These are phyloP conservation scores for Sogatella furcifera DNA, from an alignment of 1,140 invertebrate genomes.

Conservation along the genomic window DNA sequence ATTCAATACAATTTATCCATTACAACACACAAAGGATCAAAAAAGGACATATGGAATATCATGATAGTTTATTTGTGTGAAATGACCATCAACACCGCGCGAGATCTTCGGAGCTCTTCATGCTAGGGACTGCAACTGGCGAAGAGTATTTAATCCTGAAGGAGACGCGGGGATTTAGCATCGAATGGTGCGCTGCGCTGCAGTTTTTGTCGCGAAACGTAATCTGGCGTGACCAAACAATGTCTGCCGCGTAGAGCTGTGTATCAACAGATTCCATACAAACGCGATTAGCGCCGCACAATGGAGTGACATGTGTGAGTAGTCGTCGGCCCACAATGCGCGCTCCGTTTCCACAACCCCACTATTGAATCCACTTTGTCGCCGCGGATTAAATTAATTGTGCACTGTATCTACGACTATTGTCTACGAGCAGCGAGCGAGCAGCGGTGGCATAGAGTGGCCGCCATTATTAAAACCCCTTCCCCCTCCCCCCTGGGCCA, in stretches of 20 bases:
- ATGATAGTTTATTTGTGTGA: no score
- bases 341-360: not conserved
- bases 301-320: not conserved
- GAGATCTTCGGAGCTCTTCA: no score
- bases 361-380: no score
- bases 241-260: not conserved
- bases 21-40: no score
- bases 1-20: no score
- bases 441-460: not conserved
- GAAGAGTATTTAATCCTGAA: no score
- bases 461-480: not conserved
- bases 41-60: no score
- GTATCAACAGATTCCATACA: constrained; percentile 1
- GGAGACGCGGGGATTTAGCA: no score
- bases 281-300: not conserved
- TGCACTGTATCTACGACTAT: not conserved
- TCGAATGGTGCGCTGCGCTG: no score
- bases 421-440: not conserved
- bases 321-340: not conserved
- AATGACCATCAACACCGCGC: no score
- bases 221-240: constrained; percentile 3
- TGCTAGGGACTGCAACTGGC: no score
- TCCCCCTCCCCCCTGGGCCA: not conserved
- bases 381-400: not conserved
- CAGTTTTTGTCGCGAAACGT: not conserved